Evolutionary conservation across 2,888 invertebrate species (phyloP), one percentile per base, ranked within the genome.

Genomic region (Thymelicus lineola): DNA sequence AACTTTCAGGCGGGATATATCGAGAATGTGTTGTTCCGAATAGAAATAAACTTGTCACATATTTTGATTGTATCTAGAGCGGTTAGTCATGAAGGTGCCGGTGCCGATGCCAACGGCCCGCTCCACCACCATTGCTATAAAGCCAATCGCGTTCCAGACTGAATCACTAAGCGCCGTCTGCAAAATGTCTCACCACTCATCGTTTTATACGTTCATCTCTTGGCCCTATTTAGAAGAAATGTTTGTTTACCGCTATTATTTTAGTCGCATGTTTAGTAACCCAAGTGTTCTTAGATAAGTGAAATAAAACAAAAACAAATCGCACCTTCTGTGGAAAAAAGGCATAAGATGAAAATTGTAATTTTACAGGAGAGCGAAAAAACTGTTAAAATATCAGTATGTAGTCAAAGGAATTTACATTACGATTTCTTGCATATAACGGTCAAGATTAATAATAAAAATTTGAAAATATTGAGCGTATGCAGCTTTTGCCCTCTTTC

Each of bases 41-140:
- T 93, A 93, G 91, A 93, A 93, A 93, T 93, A 93, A 92, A 93
- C 91, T 91, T 93, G 93, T 93, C 93, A 91, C 92, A 91, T 93
- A 93, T 91, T 92, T 91, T 92, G 93, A 93, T 93, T 92, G 91
- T 93, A 93, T 93, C 90, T 93, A 92, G 92, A 93, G 91, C 93
- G 92, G 93, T 93, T 93, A 93, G 93, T 93, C 93, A 93, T 89
- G n/a, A n/a, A n/a, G n/a, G n/a, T n/a, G 86, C 86, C 83, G 87
- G 85, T 87, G 80, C 87, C 85, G 91, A 90, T 92, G 93, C 93
- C 93, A 93, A 91, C 93, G 92, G 82, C 90, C 90, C 89, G 88
- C 86, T 84, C 83, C 80, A 84, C 82, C 87, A 83, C 85, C 86
- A 82, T 85, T 82, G 85, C 91, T 92, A 91, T 91, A 93, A 90